Evolutionary conservation across 64 coral and sea anemone species (phyloP).

Genomic region (Montipora sp.): DNA sequence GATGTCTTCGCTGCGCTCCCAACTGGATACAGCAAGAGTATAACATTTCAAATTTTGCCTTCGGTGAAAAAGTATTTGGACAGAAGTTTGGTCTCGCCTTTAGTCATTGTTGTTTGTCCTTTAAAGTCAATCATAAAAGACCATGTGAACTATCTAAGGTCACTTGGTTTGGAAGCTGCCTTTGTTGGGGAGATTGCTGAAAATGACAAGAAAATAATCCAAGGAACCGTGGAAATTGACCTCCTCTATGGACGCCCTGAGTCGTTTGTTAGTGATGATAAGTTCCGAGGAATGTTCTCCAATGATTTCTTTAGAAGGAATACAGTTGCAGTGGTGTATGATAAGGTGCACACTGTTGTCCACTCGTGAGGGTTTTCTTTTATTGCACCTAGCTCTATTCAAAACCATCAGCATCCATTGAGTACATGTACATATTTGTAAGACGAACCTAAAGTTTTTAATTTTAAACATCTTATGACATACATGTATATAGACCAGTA

Average conservation of each 20-base stretch:
- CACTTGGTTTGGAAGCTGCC: conserved; percentile 1
- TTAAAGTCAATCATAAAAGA: not conserved
- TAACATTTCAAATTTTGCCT: conserved; percentile 21
- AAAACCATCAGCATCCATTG: not conserved
- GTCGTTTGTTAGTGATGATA: not conserved
- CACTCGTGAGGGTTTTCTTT: not conserved
- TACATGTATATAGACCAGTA: not conserved
- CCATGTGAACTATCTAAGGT: conserved; percentile 3
- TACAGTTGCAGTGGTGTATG: conserved; percentile 7
- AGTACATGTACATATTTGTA: not conserved
- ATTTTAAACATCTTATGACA: not conserved
- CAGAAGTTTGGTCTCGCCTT: not conserved
- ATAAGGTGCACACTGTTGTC: conserved; percentile 5
- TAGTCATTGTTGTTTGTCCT: conserved; percentile 9
- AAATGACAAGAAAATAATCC: not conserved
- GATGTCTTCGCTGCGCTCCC: not conserved
- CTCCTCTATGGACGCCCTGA: conserved; percentile 10
- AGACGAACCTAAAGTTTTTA: not conserved
- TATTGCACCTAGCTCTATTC: not conserved
- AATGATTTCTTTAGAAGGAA: not conserved
- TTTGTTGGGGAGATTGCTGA: not conserved
- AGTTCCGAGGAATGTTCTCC: not conserved
- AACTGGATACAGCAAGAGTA: not conserved
- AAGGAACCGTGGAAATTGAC: not conserved
- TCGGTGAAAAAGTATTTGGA: not conserved